Evolutionary conservation across 1,140 invertebrate genomes (phyloP).

Genomic region (Heliconius hermathena): DNA sequence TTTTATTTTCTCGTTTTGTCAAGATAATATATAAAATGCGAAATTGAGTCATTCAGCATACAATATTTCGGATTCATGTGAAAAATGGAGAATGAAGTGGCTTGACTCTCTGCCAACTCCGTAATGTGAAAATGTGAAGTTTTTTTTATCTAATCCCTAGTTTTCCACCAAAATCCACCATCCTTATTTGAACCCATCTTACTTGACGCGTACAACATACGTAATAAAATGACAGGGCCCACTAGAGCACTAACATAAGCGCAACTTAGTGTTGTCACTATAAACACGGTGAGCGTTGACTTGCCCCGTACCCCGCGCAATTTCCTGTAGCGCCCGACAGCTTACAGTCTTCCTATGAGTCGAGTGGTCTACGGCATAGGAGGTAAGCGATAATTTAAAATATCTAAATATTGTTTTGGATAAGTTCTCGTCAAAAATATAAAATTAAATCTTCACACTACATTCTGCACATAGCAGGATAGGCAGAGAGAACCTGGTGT

Average conservation of each 20-base stretch:
- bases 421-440: too few relatives aligned
- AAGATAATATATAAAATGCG: too few relatives aligned
- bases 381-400: neutral
- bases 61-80: too few relatives aligned
- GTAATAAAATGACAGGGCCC: slow-evolving; percentile 25
- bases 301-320: slow-evolving; percentile 51
- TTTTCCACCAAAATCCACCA: neutral
- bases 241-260: slow-evolving; percentile 31
- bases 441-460: too few relatives aligned
- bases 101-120: too few relatives aligned
- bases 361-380: slow-evolving; percentile 11
- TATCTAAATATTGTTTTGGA: too few relatives aligned
- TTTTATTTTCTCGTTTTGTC: too few relatives aligned
- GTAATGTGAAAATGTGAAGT: too few relatives aligned
- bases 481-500: too few relatives aligned
- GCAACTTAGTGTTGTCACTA: slow-evolving; percentile 48
- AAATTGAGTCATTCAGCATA: too few relatives aligned
- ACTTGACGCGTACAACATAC: neutral
- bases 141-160: neutral
- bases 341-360: slow-evolving; percentile 55
- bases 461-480: too few relatives aligned
- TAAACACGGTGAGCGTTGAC: slow-evolving; percentile 49
- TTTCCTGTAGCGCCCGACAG: slow-evolving; percentile 57
- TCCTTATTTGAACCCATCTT: neutral
- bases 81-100: too few relatives aligned